Percentiles rank a stretch among this genome's conserved stretches.
These are phyloP conservation scores for Acrocephalus arundinaceus DNA, from an alignment of 2,113 vertebrate genomes.

Conservation along the genomic window DNA sequence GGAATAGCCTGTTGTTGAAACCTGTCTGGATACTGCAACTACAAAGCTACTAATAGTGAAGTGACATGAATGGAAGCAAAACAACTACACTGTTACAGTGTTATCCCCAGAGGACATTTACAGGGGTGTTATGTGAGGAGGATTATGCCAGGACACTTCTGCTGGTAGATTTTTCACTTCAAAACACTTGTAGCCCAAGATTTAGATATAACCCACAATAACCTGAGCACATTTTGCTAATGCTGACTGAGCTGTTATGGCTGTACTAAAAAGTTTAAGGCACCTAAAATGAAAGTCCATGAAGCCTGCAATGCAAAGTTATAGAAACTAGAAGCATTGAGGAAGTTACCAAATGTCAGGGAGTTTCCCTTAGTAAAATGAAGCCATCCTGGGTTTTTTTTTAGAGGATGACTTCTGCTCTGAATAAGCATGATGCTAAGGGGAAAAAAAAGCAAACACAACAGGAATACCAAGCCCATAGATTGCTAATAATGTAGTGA, in stretches of 20 bases:
- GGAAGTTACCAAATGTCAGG: neutral
- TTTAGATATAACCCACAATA: neutral
- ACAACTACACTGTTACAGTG: neutral
- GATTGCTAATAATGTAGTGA: neutral
- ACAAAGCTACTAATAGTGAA: neutral
- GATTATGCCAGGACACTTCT: neutral
- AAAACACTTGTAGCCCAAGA: accelerated
- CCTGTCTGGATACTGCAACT: neutral
- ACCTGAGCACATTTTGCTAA: neutral
- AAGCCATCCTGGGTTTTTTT: neutral
- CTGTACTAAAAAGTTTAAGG: neutral
- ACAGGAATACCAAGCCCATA: neutral
- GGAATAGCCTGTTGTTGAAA: neutral
- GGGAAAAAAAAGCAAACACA: neutral
- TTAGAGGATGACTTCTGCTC: neutral
- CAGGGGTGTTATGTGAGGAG: neutral
- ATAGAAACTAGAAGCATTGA: neutral
- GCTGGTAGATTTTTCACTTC: neutral
- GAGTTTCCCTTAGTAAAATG: neutral
- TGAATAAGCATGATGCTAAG: neutral
- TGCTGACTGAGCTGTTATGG: neutral
- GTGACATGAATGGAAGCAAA: neutral
- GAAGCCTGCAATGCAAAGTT: neutral
- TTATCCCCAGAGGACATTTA: neutral
- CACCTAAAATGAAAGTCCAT: neutral